Base-by-base conservation (phyloP, 1,140 invertebrate species). In the Drosophila guanche region DNA sequence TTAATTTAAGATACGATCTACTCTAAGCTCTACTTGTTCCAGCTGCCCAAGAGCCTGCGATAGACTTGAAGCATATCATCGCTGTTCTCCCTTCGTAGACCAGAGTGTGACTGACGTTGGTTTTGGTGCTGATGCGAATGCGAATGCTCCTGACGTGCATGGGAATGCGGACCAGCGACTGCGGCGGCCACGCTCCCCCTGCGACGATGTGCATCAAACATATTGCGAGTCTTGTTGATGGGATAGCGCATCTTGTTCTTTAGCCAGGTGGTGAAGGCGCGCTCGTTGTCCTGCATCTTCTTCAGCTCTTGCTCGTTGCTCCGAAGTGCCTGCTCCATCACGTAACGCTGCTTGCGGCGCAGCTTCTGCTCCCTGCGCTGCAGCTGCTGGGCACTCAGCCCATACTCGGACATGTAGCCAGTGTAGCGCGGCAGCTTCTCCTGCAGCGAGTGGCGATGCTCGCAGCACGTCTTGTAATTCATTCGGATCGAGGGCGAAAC, bases 221-320 rank as follows among this genome's bases (percentile, higher is more conserved):
- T 91, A 46, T 91, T 91, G 20, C 83, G 76, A 0, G 90, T 91
- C 60, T 90, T 90, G 48, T 91, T 91, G 12, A 91, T 88, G 16
- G 90, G 88, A 52, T 89, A 91, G 4, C 90, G 84, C 88, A 91
- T 91, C 65, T 91, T 91, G 37, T 91, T 90, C 43, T 89, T 89
- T 5, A 91, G 66, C 90, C 90, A 91, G 4, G 78, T 91, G 56
- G 89, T 90, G n/a, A 91, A 91, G 42, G 90, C 90, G 0, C 81
- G 61, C 40, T 91, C 90, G 54, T 91, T 91, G 45, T 91, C 90
- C 63, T 91, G 80, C 79, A 90, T 84, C 68, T 91, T 91, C 40
- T 76, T 72, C 5, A 89, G 68, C 54, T 91, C 89, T 10, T 78
- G 75, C 57, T 91, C 90, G 50, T 77, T 89, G 25, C 84, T 69